A percentile compares a stretch with the other conserved stretches of the same genome.
Evolutionary conservation across 2,888 invertebrate genomes (phyloP).

Genomic region (Nymphalis polychloros): DNA sequence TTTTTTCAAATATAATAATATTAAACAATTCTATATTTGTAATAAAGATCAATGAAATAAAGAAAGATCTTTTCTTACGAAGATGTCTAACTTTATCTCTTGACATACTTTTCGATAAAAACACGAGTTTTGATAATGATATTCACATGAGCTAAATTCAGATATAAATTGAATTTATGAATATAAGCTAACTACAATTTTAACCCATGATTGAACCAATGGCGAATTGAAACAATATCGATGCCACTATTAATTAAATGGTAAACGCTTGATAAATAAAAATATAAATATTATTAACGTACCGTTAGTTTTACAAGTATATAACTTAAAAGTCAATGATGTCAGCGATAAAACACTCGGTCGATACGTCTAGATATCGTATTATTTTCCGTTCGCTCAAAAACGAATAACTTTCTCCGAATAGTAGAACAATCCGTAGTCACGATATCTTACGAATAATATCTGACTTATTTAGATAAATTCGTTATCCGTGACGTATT

Average conservation of each 20-base stretch:
- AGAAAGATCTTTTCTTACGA: too few species aligned
- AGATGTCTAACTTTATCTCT: background rate
- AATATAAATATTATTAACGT: background rate
- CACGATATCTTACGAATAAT: slow-evolving; percentile 33
- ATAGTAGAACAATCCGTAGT: slow-evolving; percentile 36
- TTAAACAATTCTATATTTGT: background rate
- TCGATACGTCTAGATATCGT: slow-evolving; percentile 22
- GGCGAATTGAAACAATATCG: too few species aligned
- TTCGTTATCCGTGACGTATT: background rate
- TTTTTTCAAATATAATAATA: too few species aligned
- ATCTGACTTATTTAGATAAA: slow-evolving; percentile 17
- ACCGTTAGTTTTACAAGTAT: slow-evolving; percentile 1
- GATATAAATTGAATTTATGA: too few species aligned
- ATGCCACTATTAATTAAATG: too few species aligned
- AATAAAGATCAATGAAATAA: too few species aligned
- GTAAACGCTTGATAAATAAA: too few species aligned
- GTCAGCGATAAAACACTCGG: slow-evolving; percentile 18
- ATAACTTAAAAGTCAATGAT: slow-evolving; percentile 8
- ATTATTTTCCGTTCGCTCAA: slow-evolving; percentile 33
- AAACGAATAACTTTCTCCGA: slow-evolving; percentile 35
- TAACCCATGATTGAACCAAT: too few species aligned
- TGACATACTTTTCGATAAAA: slow-evolving; percentile 1
- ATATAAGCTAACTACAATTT: too few species aligned
- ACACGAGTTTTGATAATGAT: too few species aligned
- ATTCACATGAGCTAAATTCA: too few species aligned